Evolutionary conservation across 2,888 invertebrate species (phyloP).

Genomic region (Ischnura elegans): DNA sequence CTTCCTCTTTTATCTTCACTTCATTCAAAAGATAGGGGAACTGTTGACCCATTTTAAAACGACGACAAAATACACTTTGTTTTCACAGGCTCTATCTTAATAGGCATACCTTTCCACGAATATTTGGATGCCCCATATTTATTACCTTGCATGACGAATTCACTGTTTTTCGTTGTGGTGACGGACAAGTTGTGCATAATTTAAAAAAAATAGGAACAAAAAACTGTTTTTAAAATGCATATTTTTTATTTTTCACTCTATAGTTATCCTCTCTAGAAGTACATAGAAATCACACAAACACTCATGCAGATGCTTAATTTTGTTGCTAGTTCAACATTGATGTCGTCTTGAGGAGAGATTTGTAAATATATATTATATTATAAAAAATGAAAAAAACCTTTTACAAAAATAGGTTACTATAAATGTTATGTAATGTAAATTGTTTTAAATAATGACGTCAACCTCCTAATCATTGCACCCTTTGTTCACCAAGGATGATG

Average conservation of each 20-base stretch:
- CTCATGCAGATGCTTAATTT: conserved; percentile 49
- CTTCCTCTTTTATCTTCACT: too few species aligned
- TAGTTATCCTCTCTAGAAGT: conserved; percentile 37
- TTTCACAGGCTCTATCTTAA: too few species aligned
- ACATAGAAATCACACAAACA: conserved; percentile 61
- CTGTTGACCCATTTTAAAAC: too few species aligned
- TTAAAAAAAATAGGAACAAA: neutral
- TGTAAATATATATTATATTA: conserved; percentile 38
- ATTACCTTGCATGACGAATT: too few species aligned
- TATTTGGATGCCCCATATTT: too few species aligned
- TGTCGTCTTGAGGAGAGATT: conserved; percentile 36
- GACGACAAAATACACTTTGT: too few species aligned
- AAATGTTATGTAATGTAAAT: conserved; percentile 8
- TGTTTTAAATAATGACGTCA: conserved; percentile 56
- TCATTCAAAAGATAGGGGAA: too few species aligned
- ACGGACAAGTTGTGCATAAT: too few species aligned
- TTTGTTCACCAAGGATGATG: neutral
- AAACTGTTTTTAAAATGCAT: neutral
- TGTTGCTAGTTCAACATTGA: neutral
- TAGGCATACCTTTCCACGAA: too few species aligned
- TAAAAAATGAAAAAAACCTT: conserved; percentile 27
- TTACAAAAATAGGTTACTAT: conserved; percentile 63
- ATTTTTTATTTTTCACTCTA: conserved; percentile 55
- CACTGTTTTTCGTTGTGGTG: too few species aligned
- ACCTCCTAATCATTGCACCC: neutral